Evolutionary conservation across 2,113 vertebrate genomes (phyloP).

Genomic region (Notiomystis cincta): DNA sequence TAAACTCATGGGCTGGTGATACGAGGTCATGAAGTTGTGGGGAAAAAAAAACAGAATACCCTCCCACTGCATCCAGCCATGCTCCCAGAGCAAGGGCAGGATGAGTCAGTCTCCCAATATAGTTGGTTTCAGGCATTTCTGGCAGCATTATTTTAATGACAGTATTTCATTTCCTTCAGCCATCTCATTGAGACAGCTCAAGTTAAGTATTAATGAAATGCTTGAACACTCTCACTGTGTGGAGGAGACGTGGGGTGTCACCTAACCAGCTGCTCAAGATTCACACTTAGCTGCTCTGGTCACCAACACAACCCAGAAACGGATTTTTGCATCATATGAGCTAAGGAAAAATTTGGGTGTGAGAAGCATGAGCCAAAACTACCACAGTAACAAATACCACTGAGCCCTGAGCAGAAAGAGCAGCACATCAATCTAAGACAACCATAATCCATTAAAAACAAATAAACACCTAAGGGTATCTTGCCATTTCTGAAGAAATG

Average conservation of each 20-base stretch:
- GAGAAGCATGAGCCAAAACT: not conserved
- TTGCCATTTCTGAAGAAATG: not conserved
- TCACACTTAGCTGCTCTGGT: not conserved
- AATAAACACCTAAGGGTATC: not conserved
- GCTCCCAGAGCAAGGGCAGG: not conserved
- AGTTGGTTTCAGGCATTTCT: not conserved
- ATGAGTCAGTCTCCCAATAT: not conserved
- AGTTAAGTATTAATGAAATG: slow-evolving; percentile 6
- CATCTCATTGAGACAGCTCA: not conserved
- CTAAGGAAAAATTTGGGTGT: not conserved
- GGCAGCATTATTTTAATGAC: not conserved
- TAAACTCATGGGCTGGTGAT: not conserved
- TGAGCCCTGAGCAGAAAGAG: not conserved
- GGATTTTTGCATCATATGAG: not conserved
- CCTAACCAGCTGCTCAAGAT: not conserved
- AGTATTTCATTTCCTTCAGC: not conserved
- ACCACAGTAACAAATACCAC: not conserved
- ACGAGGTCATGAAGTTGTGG: not conserved
- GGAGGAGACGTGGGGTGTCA: not conserved
- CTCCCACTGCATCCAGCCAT: not conserved
- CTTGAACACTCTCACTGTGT: not conserved
- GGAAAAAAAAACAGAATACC: not conserved
- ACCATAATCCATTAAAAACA: not conserved
- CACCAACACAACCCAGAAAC: not conserved
- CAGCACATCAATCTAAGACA: not conserved